A percentile compares a stretch with the other conserved stretches of the same genome.
Evolutionary conservation across 2,888 invertebrate species (phyloP).

Genomic region (Meteorus cinctellus): DNA sequence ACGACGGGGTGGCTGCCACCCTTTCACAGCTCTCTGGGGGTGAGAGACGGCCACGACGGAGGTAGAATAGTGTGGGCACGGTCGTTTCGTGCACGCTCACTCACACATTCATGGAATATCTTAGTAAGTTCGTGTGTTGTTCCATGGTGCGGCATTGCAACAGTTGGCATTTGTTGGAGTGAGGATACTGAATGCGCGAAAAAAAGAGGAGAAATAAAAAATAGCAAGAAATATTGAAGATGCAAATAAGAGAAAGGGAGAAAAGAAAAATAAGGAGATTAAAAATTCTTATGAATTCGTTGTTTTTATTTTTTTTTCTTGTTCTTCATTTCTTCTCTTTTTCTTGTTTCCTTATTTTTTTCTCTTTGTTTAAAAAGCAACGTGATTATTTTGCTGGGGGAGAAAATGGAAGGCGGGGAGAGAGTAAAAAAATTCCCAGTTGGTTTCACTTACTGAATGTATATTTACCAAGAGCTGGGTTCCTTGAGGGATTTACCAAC

Average conservation of each 20-base stretch:
- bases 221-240: constrained; percentile 25
- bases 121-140: constrained; percentile 59
- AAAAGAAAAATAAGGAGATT: constrained; percentile 3
- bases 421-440: constrained; percentile 31
- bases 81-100: constrained; percentile 53
- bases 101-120: constrained; percentile 64
- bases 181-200: constrained; percentile 44
- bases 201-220: constrained; percentile 1
- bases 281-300: constrained; percentile 21
- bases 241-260: constrained; percentile 22
- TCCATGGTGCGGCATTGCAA: constrained; percentile 53
- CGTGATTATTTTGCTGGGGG: constrained; percentile 28
- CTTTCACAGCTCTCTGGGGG: constrained; percentile 40
- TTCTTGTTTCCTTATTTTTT: neutral
- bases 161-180: constrained; percentile 58
- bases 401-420: constrained; percentile 33
- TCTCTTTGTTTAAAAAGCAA: constrained; percentile 17
- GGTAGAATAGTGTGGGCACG: constrained; percentile 34
- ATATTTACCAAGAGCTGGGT: constrained; percentile 39
- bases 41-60: constrained; percentile 24
- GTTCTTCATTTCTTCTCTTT: neutral
- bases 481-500: constrained; percentile 60
- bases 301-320: constrained; percentile 9
- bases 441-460: constrained; percentile 13
- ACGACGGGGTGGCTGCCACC: constrained; percentile 32